Percentiles rank a stretch among this genome's conserved stretches.
phyloP scores from a whole-genome alignment of 2,888 invertebrate species.

The Sylvicola cinctus region DNA sequence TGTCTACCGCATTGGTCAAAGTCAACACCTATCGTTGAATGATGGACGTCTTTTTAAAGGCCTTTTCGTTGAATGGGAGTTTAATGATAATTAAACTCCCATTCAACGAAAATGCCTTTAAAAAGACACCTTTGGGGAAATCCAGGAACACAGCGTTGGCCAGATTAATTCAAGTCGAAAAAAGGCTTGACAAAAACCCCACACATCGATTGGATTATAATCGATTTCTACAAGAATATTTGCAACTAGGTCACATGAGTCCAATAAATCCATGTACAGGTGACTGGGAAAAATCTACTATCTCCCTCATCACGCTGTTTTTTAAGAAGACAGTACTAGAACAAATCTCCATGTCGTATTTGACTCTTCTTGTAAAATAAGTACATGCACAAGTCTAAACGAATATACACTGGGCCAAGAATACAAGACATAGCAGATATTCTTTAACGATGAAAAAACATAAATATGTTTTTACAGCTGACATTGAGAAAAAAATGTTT shows the following conservation, averaged over 20 bases:
- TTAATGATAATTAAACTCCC: no score
- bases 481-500: slow-evolving; percentile 15
- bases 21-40: neutral
- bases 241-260: no score
- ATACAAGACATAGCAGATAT: slow-evolving; percentile 11
- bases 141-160: no score
- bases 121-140: no score
- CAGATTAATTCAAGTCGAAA: no score
- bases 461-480: slow-evolving; percentile 10
- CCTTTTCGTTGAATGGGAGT: no score
- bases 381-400: slow-evolving; percentile 10
- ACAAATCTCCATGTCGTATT: slow-evolving; percentile 6
- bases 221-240: no score
- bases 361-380: slow-evolving; percentile 8
- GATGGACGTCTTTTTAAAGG: neutral
- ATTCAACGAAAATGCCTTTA: no score
- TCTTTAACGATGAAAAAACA: slow-evolving; percentile 6
- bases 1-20: neutral
- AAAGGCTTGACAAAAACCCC: no score
- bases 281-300: slow-evolving; percentile 1
- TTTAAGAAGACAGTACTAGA: slow-evolving; percentile 4
- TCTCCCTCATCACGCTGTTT: no score
- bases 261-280: no score
- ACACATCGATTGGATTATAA: no score
- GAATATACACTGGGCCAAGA: slow-evolving; percentile 12